A percentile compares a stretch with the other conserved stretches of the same genome.
These are phyloP conservation scores for Drymonia ruficornis DNA, from an alignment of 2,888 invertebrate genomes.

Conservation along the genomic window DNA sequence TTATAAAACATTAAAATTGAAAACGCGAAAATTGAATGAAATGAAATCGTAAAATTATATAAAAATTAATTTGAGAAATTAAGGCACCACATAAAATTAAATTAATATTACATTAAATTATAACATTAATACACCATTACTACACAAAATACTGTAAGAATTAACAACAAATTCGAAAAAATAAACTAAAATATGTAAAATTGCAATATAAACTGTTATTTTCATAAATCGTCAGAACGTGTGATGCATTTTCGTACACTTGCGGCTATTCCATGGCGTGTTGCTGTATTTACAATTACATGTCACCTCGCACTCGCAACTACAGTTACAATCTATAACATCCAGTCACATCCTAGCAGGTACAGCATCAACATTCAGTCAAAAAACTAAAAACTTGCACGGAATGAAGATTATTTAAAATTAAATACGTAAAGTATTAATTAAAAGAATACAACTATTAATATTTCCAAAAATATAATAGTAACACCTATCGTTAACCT, in stretches of 20 bases:
- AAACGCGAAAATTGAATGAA: conserved; percentile 31
- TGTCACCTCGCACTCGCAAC: conserved; percentile 44
- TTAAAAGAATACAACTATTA: conserved; percentile 68
- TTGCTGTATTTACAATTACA: conserved; percentile 52
- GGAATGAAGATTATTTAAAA: conserved; percentile 79
- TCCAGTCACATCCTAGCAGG: conserved; percentile 61
- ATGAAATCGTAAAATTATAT: conserved; percentile 46
- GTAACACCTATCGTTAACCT: conserved; percentile 53
- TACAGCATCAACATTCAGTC: conserved; percentile 76
- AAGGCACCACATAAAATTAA: conserved; percentile 78
- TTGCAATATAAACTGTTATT: conserved; percentile 39
- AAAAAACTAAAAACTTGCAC: conserved; percentile 70
- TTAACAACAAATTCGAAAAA: conserved; percentile 54
- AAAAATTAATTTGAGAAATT: conserved; percentile 63
- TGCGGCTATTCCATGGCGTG: conserved; percentile 29
- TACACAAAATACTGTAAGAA: conserved; percentile 74
- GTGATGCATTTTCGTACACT: conserved; percentile 62
- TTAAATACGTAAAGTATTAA: conserved; percentile 80
- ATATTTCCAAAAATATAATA: conserved; percentile 65
- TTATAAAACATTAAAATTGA: conserved; percentile 39
- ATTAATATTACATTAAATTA: conserved; percentile 60
- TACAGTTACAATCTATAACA: conserved; percentile 38
- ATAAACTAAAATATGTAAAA: conserved; percentile 46
- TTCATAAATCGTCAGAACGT: conserved; percentile 43
- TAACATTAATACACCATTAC: conserved; percentile 67